phyloP scores from a whole-genome alignment of 1,140 invertebrate species.

The Diabrotica undecimpunctata region DNA sequence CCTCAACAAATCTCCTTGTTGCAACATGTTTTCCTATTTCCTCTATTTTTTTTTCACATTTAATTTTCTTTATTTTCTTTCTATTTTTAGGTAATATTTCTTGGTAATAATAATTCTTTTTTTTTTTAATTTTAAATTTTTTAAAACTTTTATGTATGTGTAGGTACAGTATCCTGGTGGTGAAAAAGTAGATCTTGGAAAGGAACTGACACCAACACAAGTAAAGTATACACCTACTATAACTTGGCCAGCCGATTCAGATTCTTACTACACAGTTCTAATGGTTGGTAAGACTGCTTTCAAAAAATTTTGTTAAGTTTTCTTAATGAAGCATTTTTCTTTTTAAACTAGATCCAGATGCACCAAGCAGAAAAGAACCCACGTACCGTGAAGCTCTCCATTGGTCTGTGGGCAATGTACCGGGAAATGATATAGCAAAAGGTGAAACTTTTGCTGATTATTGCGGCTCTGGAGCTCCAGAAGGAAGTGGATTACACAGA shows the following conservation, averaged over 20 bases:
- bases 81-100: too few species aligned
- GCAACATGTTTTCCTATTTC: too few species aligned
- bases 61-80: too few species aligned
- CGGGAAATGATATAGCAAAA: slow-evolving; percentile 65
- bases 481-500: slow-evolving; percentile 79
- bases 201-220: slow-evolving; percentile 70
- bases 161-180: slow-evolving; percentile 50
- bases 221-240: slow-evolving; percentile 66
- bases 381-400: slow-evolving; percentile 84
- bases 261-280: slow-evolving; percentile 71
- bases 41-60: too few species aligned
- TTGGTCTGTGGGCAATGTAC: slow-evolving; percentile 90
- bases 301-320: too few species aligned
- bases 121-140: too few species aligned
- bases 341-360: slow-evolving; percentile 70
- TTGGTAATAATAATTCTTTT: too few species aligned
- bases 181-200: slow-evolving; percentile 62
- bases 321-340: too few species aligned
- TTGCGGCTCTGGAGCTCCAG: slow-evolving; percentile 79
- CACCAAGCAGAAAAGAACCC: slow-evolving; percentile 72
- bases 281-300: slow-evolving; percentile 54
- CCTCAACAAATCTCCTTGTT: too few species aligned
- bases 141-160: background rate
- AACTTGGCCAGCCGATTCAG: slow-evolving; percentile 58
- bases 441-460: slow-evolving; percentile 72